phyloP scores from a whole-genome alignment of 53 echinoderm and acorn worm species.

The Luidia sarsii region DNA sequence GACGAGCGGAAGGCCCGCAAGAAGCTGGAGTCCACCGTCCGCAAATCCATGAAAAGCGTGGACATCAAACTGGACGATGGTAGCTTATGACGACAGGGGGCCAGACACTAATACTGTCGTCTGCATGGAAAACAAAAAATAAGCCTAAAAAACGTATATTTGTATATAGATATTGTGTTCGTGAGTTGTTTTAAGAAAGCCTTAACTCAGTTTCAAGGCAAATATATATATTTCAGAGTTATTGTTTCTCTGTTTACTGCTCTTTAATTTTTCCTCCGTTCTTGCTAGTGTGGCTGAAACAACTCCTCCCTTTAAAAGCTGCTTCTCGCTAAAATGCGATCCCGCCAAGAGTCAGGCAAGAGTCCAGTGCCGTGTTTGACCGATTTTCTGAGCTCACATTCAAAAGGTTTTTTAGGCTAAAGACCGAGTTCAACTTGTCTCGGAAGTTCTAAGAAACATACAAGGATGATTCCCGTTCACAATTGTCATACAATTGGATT shows the following conservation, averaged over 20 bases:
- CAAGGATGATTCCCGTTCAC: too few species aligned
- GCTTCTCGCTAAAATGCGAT: too few species aligned
- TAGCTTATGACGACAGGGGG: constrained; percentile 32
- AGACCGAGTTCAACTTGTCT: too few species aligned
- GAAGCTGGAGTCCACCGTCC: constrained; percentile 87
- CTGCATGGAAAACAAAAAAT: background rate
- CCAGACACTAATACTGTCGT: background rate
- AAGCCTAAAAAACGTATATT: background rate
- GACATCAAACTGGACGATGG: constrained; percentile 63
- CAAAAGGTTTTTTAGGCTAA: too few species aligned
- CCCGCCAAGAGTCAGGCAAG: too few species aligned
- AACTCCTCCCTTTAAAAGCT: too few species aligned
- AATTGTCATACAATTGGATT: too few species aligned
- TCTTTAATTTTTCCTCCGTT: background rate
- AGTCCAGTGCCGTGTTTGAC: too few species aligned
- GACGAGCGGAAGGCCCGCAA: constrained; percentile 87
- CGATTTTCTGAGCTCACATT: too few species aligned
- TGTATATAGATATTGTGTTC: constrained; percentile 19
- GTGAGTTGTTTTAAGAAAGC: background rate
- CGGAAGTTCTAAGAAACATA: too few species aligned
- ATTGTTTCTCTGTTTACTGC: background rate
- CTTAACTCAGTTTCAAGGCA: background rate
- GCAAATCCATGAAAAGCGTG: constrained; percentile 91
- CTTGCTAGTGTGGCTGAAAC: too few species aligned
- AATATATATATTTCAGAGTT: background rate